phyloP scores from a whole-genome alignment of 2,113 vertebrate genomes.

The Dendrocopos noguchii region DNA sequence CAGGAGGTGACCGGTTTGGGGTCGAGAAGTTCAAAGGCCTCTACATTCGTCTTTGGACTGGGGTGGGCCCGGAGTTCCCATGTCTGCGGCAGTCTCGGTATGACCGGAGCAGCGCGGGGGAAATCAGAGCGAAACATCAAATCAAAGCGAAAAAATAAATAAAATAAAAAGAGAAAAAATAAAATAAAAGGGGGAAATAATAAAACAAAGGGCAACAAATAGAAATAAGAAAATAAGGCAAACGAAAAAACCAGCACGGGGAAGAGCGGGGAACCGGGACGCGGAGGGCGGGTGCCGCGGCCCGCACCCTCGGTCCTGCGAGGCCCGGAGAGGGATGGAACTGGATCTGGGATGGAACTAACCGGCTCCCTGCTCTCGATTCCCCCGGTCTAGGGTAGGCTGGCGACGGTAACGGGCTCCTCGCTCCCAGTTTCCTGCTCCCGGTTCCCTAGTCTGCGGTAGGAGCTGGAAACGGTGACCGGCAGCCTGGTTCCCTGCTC shows the following conservation, averaged over 20 bases:
- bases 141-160: background rate
- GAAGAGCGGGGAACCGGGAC: background rate
- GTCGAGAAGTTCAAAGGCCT: background rate
- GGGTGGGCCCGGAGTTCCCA: background rate
- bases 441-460: too few species aligned
- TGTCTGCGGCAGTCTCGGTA: background rate
- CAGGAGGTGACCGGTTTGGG: too few species aligned
- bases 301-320: background rate
- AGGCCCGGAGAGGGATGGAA: background rate
- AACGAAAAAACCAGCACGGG: background rate
- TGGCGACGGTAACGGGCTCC: too few species aligned
- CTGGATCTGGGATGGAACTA: background rate
- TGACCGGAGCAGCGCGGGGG: accelerated
- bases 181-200: background rate
- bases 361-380: background rate
- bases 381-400: too few species aligned
- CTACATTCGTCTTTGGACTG: background rate
- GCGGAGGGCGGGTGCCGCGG: background rate
- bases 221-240: background rate
- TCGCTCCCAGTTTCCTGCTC: too few species aligned
- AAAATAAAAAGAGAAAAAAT: background rate
- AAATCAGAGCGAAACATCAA: background rate
- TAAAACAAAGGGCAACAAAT: background rate
- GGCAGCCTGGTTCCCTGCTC: background rate
- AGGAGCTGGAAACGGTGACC: background rate